Base-by-base conservation (phyloP, 2,113 vertebrate species). In the Nanorana parkeri region DNA sequence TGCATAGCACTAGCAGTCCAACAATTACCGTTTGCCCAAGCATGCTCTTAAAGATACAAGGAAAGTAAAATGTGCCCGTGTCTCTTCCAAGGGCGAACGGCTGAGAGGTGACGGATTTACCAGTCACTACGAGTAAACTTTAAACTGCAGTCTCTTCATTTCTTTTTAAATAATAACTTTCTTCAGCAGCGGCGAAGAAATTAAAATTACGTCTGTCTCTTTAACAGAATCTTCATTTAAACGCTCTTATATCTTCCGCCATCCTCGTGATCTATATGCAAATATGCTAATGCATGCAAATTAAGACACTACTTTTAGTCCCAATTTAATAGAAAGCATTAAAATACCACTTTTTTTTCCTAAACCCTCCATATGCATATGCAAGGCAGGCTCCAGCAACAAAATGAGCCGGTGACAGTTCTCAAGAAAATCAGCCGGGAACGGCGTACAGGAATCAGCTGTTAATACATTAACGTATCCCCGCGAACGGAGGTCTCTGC, bases 271-370 rank as follows among this genome's bases (percentile, higher is more conserved):
- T 94, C 94, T 94, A 94, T 94, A 94, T 94, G 94, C 94, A 94
- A 94, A 94, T 94, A 94, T 94, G 94, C 92, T 94, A 94, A 94
- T 94, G 91, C 76, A 94, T 94, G 94, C 94, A 94, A 94, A 94
- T 94, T 94, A 94, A 94, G 94, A 94, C 88, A 93, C 94, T 93
- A 94, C 94, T 94, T 94, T 94, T 94, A 94, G 94, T 94, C 94
- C 94, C 94, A 94, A 94, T 94, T 94, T 94, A 94, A 94, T 94
- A 94, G 94, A 94, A 94, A 94, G 94, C 94, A 94, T 94, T 94
- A 94, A 94, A 94, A 94, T 93, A 94, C 92, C 91, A 82, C 66
- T 89, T 93, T 94, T 93, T 94, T 91, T 84, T 0, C 2, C 91
- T 86, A 94, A 92, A 86, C 80, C 79, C 90, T 94, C 92, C 93